A percentile compares a stretch with the other conserved stretches of the same genome.
Conservation (phyloP, 2,888 invertebrate genomes). For the Phyto melanocephala region DNA sequence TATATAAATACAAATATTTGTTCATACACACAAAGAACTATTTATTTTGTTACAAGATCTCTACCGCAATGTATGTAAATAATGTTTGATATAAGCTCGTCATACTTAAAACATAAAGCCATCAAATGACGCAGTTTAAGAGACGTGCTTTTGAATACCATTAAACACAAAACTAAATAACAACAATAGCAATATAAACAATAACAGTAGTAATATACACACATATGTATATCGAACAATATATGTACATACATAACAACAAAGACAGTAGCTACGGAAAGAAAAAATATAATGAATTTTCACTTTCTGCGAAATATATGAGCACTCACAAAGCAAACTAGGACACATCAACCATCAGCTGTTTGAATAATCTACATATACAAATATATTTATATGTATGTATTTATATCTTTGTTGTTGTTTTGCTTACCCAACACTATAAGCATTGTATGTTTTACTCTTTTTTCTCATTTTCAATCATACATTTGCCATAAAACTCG, state of each 20-base stretch:
- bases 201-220: neutral
- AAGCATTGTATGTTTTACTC: neutral
- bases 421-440: too few relatives aligned
- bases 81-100: neutral
- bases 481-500: constrained; percentile 5
- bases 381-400: too few relatives aligned
- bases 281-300: constrained; percentile 39
- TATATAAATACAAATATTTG: too few relatives aligned
- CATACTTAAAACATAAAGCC: neutral
- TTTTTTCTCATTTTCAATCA: neutral
- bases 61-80: neutral
- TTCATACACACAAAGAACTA: neutral
- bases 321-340: constrained; percentile 23
- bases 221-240: too few relatives aligned
- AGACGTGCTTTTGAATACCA: constrained; percentile 48
- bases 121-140: constrained; percentile 47
- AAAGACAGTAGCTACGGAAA: too few relatives aligned
- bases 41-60: neutral
- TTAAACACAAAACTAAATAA: constrained; percentile 27
- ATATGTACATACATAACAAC: too few relatives aligned
- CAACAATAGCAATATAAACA: neutral
- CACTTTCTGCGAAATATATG: constrained; percentile 9
- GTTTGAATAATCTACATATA: neutral
- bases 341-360: constrained; percentile 17
- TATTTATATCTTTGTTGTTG: neutral